Base-by-base conservation (phyloP, 92 coral and sea anemone species). In the Zoanthus sociatus region DNA sequence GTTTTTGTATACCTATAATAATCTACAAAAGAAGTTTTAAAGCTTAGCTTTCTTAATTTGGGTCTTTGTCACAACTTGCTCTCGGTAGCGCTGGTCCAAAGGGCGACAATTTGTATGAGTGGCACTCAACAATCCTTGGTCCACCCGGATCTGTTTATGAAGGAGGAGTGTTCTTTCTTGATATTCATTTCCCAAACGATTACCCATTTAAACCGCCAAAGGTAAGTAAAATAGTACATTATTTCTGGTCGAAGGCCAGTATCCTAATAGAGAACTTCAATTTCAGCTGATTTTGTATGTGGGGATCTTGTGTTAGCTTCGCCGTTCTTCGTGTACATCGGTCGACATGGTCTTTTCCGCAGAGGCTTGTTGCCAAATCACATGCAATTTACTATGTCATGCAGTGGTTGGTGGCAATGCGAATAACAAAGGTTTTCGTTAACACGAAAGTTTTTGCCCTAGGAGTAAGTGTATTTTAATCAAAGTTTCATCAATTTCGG, bases 171-270 rank as follows among this genome's bases (percentile, higher is more conserved):
- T 96, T 94, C 84, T 96, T 96, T 79, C 96, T 96, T 14, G 98
- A 96, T 76, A 96, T 96, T 3, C 99, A 96, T 72, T 96, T 96
- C 71, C 99, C 99, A 17, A 86, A 90, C 12, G 99, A 96, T 90
- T 96, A 96, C 64, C 99, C 99, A 30, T 96, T 94, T 78, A 96
- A 96, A 89, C 99, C 99, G 42, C 99, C 99, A 54, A 96, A 96
- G 98, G 99, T 96, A 92, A 32, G 93, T 56, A 56, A 33, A 15
- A 47, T 17, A 69, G 9, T 58, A 30, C 8, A 30, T 10, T 20
- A 7, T 7, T 30, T 5, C 12, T 67, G 42, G 42, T 37, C 42
- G 42, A 2, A 37, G 42, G 42, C 2, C 42, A 37, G 42, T 4
- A 37, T 37, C 42, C 42, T 37, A 37, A 37, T 37, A 2, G 42